These are phyloP conservation scores for Rhea americana DNA, from an alignment of 2,113 vertebrate genomes.

Conservation along the genomic window DNA sequence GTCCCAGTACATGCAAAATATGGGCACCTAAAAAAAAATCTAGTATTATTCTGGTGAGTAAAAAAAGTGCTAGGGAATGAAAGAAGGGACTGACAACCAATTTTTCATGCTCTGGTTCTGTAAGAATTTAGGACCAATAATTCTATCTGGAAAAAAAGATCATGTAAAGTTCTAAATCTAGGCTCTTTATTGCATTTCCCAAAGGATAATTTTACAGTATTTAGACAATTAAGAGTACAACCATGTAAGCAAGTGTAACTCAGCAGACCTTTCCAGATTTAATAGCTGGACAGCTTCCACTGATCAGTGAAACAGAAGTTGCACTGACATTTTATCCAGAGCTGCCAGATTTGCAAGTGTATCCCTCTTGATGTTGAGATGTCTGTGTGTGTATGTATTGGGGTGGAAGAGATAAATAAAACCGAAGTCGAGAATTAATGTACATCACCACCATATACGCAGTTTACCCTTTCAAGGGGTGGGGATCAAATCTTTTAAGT, in stretches of 20 bases:
- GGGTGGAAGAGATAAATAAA: background rate
- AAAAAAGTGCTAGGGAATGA: background rate
- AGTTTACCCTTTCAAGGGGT: background rate
- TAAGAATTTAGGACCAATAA: background rate
- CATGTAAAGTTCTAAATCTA: background rate
- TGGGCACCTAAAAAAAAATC: background rate
- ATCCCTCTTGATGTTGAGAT: background rate
- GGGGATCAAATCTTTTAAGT: background rate
- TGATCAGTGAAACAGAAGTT: background rate
- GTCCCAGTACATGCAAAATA: background rate
- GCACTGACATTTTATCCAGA: background rate
- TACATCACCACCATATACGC: background rate
- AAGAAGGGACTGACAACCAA: background rate
- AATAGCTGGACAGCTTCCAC: background rate
- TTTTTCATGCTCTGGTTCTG: background rate
- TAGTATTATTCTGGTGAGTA: background rate
- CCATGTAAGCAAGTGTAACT: background rate
- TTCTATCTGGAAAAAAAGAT: background rate
- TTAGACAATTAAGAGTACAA: background rate
- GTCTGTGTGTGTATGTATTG: background rate
- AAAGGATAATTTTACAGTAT: background rate
- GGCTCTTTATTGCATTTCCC: background rate
- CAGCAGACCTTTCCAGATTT: background rate
- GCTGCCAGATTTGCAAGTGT: background rate
- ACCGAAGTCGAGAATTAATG: conserved; percentile 2